Percentiles rank a stretch among this genome's conserved stretches.
Evolutionary conservation across 2,113 vertebrate genomes (phyloP).

Genomic region (Montifringilla adamsi): DNA sequence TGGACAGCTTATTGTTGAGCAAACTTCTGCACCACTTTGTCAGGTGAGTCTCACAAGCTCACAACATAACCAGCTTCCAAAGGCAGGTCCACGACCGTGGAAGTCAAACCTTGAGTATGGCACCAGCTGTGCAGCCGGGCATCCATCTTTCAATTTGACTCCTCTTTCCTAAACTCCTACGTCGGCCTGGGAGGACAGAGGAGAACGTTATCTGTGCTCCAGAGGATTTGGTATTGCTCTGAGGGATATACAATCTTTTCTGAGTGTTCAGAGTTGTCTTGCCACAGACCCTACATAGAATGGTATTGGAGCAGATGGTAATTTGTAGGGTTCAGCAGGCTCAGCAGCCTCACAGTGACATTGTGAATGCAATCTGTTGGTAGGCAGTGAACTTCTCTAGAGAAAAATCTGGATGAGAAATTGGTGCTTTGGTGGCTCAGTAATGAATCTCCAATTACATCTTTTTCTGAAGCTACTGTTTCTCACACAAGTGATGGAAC

Average conservation of each 20-base stretch:
- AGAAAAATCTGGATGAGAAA: not conserved
- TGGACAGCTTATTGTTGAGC: not conserved
- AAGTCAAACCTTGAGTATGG: not conserved
- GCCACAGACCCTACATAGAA: not conserved
- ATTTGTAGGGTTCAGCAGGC: not conserved
- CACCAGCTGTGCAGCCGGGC: fast-evolving
- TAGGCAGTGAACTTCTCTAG: not conserved
- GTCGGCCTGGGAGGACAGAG: not conserved
- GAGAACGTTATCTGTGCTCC: not conserved
- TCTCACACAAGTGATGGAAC: not conserved
- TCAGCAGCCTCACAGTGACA: not conserved
- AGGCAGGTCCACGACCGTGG: fast-evolving
- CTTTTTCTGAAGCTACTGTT: not conserved
- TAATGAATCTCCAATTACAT: not conserved
- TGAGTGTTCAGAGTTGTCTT: not conserved
- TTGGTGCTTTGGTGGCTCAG: not conserved
- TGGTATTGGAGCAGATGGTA: not conserved
- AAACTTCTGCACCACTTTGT: not conserved
- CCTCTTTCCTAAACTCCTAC: not conserved
- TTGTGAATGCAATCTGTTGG: not conserved
- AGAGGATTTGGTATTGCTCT: not conserved
- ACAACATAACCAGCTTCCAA: not conserved
- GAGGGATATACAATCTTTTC: not conserved
- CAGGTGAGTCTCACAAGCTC: not conserved
- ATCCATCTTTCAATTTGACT: not conserved